phyloP scores from a whole-genome alignment of 2,888 invertebrate genomes.

The Folsomia manolachei region DNA sequence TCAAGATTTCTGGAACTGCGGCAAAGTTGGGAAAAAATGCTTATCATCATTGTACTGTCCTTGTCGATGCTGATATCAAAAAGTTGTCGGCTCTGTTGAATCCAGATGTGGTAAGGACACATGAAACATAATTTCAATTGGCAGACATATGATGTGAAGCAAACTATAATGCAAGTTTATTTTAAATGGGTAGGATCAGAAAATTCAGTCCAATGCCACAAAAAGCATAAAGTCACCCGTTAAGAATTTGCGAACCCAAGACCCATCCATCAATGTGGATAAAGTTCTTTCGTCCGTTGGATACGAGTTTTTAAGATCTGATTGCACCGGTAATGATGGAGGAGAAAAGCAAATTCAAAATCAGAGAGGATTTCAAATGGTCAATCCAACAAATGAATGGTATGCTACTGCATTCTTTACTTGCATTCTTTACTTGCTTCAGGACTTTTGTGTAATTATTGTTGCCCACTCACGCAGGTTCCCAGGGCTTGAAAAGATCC shows the following conservation, averaged over 20 bases:
- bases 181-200: background rate
- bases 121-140: background rate
- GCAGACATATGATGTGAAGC: no score
- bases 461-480: constrained; percentile 33
- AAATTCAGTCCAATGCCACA: constrained; percentile 79
- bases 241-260: constrained; percentile 75
- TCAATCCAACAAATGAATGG: constrained; percentile 84
- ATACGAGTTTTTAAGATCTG: constrained; percentile 76
- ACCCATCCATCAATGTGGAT: constrained; percentile 68
- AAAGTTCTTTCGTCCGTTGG: constrained; percentile 75
- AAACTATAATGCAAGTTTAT: background rate
- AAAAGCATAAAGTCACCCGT: constrained; percentile 76
- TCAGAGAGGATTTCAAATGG: constrained; percentile 78
- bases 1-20: constrained; percentile 90
- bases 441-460: background rate
- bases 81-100: constrained; percentile 70
- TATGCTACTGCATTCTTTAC: constrained; percentile 7
- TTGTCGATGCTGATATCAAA: constrained; percentile 79
- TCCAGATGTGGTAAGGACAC: constrained; percentile 67
- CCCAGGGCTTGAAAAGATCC: constrained; percentile 68
- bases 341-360: constrained; percentile 59
- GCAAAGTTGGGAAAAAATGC: constrained; percentile 84
- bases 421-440: background rate
- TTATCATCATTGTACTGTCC: constrained; percentile 96
- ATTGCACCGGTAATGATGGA: constrained; percentile 68